Evolutionary conservation across 2,797 vertebrate genomes (phyloP).

Genomic region (Myotis myotis): DNA sequence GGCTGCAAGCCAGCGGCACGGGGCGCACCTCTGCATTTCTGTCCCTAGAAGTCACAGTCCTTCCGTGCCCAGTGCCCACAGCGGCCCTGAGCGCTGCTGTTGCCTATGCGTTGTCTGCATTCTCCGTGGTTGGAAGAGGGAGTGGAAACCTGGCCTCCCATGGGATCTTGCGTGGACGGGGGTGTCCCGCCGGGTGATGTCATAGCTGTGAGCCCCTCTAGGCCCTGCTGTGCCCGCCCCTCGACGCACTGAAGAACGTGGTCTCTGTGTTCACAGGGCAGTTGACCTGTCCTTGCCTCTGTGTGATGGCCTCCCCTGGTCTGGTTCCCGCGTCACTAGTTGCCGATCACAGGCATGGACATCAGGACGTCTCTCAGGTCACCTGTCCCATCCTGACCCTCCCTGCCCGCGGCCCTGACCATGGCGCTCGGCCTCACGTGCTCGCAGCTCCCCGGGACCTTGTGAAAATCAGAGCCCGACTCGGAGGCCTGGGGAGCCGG

Average conservation of each 20-base stretch:
- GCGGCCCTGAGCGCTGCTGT: background rate
- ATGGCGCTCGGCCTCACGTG: no score
- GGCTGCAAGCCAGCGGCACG: background rate
- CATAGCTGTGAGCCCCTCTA: background rate
- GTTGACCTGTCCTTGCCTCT: background rate
- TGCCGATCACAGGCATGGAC: background rate
- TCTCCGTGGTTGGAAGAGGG: background rate
- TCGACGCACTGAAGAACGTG: background rate
- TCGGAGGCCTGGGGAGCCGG: background rate
- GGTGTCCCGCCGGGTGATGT: background rate
- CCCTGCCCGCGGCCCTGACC: no score
- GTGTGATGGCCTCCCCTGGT: background rate
- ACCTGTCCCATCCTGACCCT: background rate
- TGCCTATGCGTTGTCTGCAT: background rate
- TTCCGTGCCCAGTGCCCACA: background rate
- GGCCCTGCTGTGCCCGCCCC: background rate
- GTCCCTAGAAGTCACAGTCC: background rate
- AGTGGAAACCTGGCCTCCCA: background rate
- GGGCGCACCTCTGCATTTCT: background rate
- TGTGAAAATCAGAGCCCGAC: background rate
- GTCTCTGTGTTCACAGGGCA: background rate
- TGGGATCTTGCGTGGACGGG: background rate
- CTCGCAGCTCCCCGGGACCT: background rate
- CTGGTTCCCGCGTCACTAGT: background rate
- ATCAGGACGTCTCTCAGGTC: background rate